Evolutionary conservation across 1,140 invertebrate species (phyloP), one percentile per base, ranked within the genome.

Genomic region (Semibalanus balanoides): DNA sequence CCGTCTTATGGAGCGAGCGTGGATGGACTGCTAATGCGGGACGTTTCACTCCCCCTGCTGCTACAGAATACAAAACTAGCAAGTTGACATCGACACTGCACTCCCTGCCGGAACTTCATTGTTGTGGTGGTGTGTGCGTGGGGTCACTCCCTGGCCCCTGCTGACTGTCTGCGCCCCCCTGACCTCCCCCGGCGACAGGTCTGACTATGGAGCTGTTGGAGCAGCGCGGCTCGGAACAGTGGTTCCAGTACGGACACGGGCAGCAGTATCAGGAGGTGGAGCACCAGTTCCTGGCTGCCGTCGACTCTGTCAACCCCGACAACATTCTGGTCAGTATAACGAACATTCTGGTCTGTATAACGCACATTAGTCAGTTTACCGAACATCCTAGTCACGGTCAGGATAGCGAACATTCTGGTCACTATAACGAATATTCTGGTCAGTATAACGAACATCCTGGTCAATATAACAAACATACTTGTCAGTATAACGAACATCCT

Each of bases 241-340:
- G 90, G 83, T 97, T 96, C 82, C 85, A 87, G 11, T 96, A 90
- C 83, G 91, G 93, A 78, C 94, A 96, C 80, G 92, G 86, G 82
- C 82, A 86, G 31, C 86, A 88, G 28, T 96, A 96, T 83, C 90
- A 90, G 81, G 85, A 90, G 80, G 83, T 92, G 31, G 91, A 94
- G 81, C 86, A 87, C 74, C 85, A 86, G 81, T 95, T 95, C 82
- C 84, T 93, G 31, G 84, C 89, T 78, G 92, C 92, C 74, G 90
- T 95, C 28, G 90, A 93, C 82, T 90, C 89, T 79, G 86, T 91
- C 30, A 90, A 94, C 83, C 90, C 92, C 1, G 90, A 94, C 79
- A 91, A 90, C 82, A 89, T 95, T 79, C 86, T 92, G 75, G 90
- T 92, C 11, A 25, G 51, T 64, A 19, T 7, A 40, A 40, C 35